Evolutionary conservation across 23 tunicate genomes (phyloP), one percentile per base, ranked within the genome.

Genomic region (Diplosoma virens): DNA sequence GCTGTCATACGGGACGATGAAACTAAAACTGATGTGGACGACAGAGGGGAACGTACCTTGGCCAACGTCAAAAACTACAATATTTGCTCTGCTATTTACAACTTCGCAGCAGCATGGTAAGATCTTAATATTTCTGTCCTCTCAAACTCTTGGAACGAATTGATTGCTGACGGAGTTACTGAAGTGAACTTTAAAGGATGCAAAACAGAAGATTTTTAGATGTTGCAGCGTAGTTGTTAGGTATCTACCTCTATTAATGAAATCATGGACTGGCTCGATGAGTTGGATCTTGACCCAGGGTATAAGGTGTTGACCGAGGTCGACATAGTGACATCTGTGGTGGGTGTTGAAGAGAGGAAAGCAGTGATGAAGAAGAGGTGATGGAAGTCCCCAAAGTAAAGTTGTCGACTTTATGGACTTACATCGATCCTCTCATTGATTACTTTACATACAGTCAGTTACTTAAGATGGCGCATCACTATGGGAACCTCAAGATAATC

Each of bases 301-400:
- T 34, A 36, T 36, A 16, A 68, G 75, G 30, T 68, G 33, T 21
- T 34, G 75, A 4, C 54, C 23, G 54, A 68, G 75, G 54, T 26
- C 75, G 25, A 68, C 75, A 68, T 68, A 68, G 75, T 68, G 75
- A 28, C 75, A 68, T 68, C 75, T 68, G 54, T 68, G 75, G 75
- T 68, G 75, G 75, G 3, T 68, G 75, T 53, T 68, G 75, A 28
- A 68, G 54, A 68, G 75, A 68, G 54, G 75, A 34, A 68, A 68
- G 75, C 75, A 34, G 75, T 36, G 75, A 68, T 28, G 75, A 68
- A 28, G 75, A 68, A 68, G 75, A 68, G 75, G 75, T 26, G 54
- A 68, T 68, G 30, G 75, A 68, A 36, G 75, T 34, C 54, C 75
- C 75, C 54, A 68, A 35, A 28, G 75, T 68, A 54, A 68, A 36